A percentile compares a stretch with the other conserved stretches of the same genome.
Conservation (phyloP, 2,888 invertebrate species). For the Lithophane ornitopus region DNA sequence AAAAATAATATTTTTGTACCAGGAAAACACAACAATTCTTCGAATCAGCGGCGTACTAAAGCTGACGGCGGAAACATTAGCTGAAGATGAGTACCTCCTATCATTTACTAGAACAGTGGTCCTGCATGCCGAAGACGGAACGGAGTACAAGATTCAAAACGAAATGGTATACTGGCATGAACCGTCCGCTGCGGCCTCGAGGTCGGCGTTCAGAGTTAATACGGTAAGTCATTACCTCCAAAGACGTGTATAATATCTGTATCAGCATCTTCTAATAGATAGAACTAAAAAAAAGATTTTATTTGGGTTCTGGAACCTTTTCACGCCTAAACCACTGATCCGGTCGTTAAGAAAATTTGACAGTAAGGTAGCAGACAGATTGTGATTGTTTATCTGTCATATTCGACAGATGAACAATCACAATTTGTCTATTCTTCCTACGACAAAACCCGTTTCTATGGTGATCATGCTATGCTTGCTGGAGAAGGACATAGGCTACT, state of each 20-base stretch:
- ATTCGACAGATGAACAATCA: too few relatives aligned
- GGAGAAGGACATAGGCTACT: neutral
- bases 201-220: slow-evolving; percentile 76
- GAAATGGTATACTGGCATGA: slow-evolving; percentile 92
- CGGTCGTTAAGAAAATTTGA: neutral
- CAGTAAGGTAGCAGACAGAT: too few relatives aligned
- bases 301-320: neutral
- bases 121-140: slow-evolving; percentile 82
- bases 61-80: slow-evolving; percentile 88
- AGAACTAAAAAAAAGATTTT: neutral
- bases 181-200: slow-evolving; percentile 82
- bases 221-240: slow-evolving; percentile 70
- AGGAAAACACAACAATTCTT: slow-evolving; percentile 88
- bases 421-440: too few relatives aligned
- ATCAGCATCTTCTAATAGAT: neutral
- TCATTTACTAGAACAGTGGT: slow-evolving; percentile 91
- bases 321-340: neutral
- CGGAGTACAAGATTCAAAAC: slow-evolving; percentile 92
- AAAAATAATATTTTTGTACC: slow-evolving; percentile 1
- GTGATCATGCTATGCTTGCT: too few relatives aligned
- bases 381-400: too few relatives aligned
- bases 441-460: too few relatives aligned
- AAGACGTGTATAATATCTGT: neutral
- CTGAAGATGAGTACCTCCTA: slow-evolving; percentile 87
- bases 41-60: slow-evolving; percentile 92